Evolutionary conservation across 2,888 invertebrate species (phyloP).

Genomic region (Sinopyrophorus schimmeli): DNA sequence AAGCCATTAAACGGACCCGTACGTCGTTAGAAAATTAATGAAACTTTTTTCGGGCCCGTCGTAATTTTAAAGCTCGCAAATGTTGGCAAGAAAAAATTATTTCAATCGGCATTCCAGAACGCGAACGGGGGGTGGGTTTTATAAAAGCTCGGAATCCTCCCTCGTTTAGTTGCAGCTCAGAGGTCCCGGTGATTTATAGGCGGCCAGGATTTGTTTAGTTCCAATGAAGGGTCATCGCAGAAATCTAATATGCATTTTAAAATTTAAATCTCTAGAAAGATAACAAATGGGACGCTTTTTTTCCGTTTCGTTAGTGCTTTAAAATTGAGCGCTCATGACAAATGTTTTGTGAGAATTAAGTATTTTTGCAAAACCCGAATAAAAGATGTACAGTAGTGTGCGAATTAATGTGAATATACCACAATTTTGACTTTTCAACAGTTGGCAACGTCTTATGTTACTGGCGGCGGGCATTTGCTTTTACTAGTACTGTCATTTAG

Average conservation of each 20-base stretch:
- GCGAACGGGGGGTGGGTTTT: slow-evolving; percentile 38
- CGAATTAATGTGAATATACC: too few relatives aligned
- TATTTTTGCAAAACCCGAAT: too few relatives aligned
- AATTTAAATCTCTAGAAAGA: slow-evolving; percentile 31
- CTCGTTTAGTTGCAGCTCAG: slow-evolving; percentile 33
- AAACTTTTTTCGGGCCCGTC: slow-evolving; percentile 28
- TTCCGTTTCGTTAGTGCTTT: too few relatives aligned
- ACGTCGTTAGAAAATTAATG: slow-evolving; percentile 22
- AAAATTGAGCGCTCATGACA: too few relatives aligned
- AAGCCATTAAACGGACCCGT: not conserved
- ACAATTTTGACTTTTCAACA: too few relatives aligned
- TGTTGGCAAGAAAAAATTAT: slow-evolving; percentile 36
- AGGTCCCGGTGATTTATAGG: slow-evolving; percentile 41
- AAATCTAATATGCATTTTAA: slow-evolving; percentile 31
- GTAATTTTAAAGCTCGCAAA: slow-evolving; percentile 25
- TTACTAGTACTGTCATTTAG: too few relatives aligned
- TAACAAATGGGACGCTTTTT: slow-evolving; percentile 6
- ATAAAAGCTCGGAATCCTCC: slow-evolving; percentile 39
- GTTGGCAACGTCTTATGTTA: too few relatives aligned
- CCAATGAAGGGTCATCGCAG: slow-evolving; percentile 30
- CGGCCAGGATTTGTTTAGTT: slow-evolving; percentile 38
- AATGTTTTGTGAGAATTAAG: too few relatives aligned
- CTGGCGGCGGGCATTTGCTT: too few relatives aligned
- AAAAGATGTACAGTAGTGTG: too few relatives aligned
- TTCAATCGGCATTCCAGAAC: slow-evolving; percentile 42